Base-by-base conservation (phyloP, 30 jellyfish, hydroid and myxozoan genomes). In the Pseudorhiza aurosa region DNA sequence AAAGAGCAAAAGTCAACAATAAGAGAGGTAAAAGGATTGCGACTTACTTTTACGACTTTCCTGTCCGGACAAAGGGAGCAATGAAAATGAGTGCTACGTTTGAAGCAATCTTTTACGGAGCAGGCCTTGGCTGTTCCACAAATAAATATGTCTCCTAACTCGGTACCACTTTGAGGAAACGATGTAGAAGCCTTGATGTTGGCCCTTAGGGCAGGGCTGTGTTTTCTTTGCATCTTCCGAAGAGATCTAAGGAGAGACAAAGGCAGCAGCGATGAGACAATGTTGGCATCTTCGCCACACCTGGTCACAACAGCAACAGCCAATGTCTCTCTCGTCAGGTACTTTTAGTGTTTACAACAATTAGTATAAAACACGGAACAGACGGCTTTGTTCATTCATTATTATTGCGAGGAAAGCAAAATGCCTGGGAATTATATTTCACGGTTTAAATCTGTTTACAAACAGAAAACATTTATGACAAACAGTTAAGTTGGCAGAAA, bases 301-400 rank as follows among this genome's bases (percentile, higher is more conserved):
- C 90, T 78, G 90, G 90, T 78, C 90, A 78, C 90, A 78, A 78
- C 90, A 78, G 90, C 90, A 78, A 78, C 90, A 73, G 86, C 86
- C 86, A 78, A 45, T 78, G 90, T 78, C 90, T 78, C 90, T 57
- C 90, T 63, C 47, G 82, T 78, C 90, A 78, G 90, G 90, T 78
- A 78, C 90, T 78, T 78, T 78, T 78, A 29, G 51, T 78, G 82
- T 78, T 49, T 78, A 57, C 78, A 73, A 46, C 82, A 35, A 43
- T 36, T 7, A 10, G 74, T 62, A 65, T 78, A 78, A 78, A 78
- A 78, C 81, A 32, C 90, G 82, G 90, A 65, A 47, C 90, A 47
- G 56, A 49, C 60, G 31, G 51, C 49, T 12, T 14, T 15, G 77
- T 73, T 55, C 75, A 73, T 50, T 73, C 75, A 30, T 19, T 53